phyloP scores from a whole-genome alignment of 1,140 invertebrate species.

The Aradophagus sp. region DNA sequence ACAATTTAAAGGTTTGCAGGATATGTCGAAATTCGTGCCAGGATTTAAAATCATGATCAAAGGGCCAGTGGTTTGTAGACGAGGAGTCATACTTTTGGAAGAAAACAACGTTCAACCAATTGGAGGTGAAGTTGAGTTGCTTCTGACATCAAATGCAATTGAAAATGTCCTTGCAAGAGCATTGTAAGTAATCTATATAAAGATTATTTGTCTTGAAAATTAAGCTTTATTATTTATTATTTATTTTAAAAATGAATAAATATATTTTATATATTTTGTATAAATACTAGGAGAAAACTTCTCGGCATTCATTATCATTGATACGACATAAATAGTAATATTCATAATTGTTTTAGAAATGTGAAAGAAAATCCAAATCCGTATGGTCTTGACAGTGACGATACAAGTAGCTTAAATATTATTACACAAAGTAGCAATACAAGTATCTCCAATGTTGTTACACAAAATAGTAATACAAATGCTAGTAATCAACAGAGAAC shows the following conservation, averaged over 20 bases:
- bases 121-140: slow-evolving; percentile 84
- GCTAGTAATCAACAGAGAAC: too few species aligned
- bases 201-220: too few species aligned
- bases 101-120: slow-evolving; percentile 79
- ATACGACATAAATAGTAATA: too few species aligned
- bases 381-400: slow-evolving; percentile 56
- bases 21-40: slow-evolving; percentile 58
- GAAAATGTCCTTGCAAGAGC: slow-evolving; percentile 79
- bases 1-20: slow-evolving; percentile 50
- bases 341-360: slow-evolving; percentile 54
- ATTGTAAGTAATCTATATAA: slow-evolving; percentile 76
- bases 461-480: too few species aligned
- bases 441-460: too few species aligned
- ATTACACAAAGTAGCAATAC: too few species aligned
- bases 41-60: slow-evolving; percentile 75
- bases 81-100: slow-evolving; percentile 82
- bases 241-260: slow-evolving; percentile 2
- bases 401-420: too few species aligned
- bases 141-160: slow-evolving; percentile 77
- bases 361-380: slow-evolving; percentile 74
- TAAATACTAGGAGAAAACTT: too few species aligned
- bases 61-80: slow-evolving; percentile 82
- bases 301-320: too few species aligned
- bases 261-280: not conserved
- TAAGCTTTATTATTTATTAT: not conserved